Evolutionary conservation across 2,113 vertebrate genomes (phyloP), one percentile per base, ranked within the genome.

Genomic region (Elachura formosa): DNA sequence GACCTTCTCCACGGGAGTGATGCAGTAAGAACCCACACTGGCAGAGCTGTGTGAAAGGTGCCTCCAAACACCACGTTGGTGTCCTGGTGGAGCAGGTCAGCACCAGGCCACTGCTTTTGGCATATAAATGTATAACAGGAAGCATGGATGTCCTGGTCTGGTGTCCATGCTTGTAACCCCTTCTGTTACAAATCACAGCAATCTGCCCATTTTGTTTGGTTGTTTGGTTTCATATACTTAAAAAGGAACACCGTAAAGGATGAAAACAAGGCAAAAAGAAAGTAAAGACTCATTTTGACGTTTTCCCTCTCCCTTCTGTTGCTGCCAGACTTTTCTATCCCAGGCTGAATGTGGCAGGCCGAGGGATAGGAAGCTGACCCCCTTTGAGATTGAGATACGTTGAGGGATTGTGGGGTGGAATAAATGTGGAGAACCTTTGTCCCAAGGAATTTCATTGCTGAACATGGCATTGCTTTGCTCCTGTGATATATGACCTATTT

Each of bases 361-460:
- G 55, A 88, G 40, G 43, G 10, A 26, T 61, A 46, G 51, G 68
- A 62, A 80, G 41, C 48, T 75, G 56, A 56, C 14, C 29, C n/a
- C 6, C 41, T 12, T 10, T 33, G 75, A 38, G 34, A 54, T 26
- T 54, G 89, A 64, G n/a, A 43, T 72, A 41, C 6, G 38, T 2
- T 48, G 48, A 75, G 64, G 76, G 26, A 58, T 22, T 23, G 24
- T 74, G 76, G 34, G n/a, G 26, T 41, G 59, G 62, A 91, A 79
- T 38, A 86, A 68, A 89, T 33, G 33, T 7, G 26, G 80, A 90
- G n/a, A 75, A 16, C 33, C 54, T 87, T 84, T 78, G 45, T 91
- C 78, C 56, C 77, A 45, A 84, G 77, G 52, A 91, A 68, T 91
- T 84, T 81, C 7, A 38, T 92, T 94, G 62, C 41, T 73, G 86